Conservation (phyloP, 2,888 invertebrate species). For the Fragum fragum region DNA sequence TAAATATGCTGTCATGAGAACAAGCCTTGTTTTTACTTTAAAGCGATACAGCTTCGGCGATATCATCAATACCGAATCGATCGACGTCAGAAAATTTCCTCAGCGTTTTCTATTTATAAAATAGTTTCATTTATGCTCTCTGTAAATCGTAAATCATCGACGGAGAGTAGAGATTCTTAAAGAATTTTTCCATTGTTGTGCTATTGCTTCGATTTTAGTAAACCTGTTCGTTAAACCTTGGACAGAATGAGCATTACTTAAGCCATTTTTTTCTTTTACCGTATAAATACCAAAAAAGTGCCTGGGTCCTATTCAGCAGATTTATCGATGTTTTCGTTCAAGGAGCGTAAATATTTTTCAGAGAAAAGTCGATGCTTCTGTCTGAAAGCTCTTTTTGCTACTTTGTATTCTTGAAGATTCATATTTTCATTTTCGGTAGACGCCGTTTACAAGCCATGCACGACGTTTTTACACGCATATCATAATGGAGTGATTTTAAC, state of each 20-base stretch:
- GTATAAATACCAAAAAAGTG: background rate
- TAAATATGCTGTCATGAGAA: background rate
- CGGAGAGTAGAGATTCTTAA: no score
- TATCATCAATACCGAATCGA: no score
- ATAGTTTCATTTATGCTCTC: background rate
- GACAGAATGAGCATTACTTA: no score
- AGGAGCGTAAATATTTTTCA: background rate
- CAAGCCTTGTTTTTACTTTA: background rate
- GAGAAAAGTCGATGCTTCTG: background rate
- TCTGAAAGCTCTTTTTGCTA: background rate
- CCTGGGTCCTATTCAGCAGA: background rate
- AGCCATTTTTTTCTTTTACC: no score
- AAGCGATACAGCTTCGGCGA: no score
- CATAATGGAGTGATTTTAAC: background rate
- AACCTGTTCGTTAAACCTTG: no score
- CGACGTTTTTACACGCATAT: background rate
- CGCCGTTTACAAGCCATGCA: background rate
- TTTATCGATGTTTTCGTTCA: slow-evolving; percentile 5
- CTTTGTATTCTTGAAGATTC: background rate
- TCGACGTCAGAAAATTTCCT: no score
- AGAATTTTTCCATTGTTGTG: no score
- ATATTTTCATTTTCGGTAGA: background rate
- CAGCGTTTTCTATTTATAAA: background rate
- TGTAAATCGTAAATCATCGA: no score
- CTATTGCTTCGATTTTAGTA: no score